Conservation (phyloP, 2,797 vertebrate species). For the Crenuchus spilurus region DNA sequence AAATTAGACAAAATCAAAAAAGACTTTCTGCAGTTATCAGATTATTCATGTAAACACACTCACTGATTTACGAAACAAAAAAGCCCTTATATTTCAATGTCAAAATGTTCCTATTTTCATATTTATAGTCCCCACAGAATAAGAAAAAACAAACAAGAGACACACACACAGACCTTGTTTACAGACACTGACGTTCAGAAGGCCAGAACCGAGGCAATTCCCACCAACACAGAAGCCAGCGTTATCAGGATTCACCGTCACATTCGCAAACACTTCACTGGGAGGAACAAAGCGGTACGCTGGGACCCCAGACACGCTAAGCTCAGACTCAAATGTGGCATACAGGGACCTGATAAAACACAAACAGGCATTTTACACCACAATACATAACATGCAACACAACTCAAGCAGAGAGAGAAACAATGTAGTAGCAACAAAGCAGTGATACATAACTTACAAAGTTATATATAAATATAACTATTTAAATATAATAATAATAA, state of each 20-base stretch:
- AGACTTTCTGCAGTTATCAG: neutral
- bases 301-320: constrained; percentile 79
- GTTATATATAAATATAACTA: too few species aligned
- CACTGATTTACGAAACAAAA: too few species aligned
- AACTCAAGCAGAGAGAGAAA: too few species aligned
- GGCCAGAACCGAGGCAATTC: constrained; percentile 87
- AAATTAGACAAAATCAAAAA: neutral
- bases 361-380: neutral
- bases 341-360: constrained; percentile 84
- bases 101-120: too few species aligned
- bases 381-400: too few species aligned
- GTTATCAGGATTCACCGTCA: constrained; percentile 84
- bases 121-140: too few species aligned
- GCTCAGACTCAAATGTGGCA: constrained; percentile 81
- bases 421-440: too few species aligned
- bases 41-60: neutral
- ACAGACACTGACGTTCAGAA: constrained; percentile 89
- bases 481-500: too few species aligned
- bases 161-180: constrained; percentile 76
- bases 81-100: too few species aligned
- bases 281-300: constrained; percentile 87
- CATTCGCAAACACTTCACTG: constrained; percentile 83
- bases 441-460: too few species aligned
- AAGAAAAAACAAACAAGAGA: constrained; percentile 23
- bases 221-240: constrained; percentile 89